A percentile compares a stretch with the other conserved stretches of the same genome.
These are phyloP conservation scores for Suncus etruscus DNA, from an alignment of 2,113 vertebrate genomes.

Conservation along the genomic window DNA sequence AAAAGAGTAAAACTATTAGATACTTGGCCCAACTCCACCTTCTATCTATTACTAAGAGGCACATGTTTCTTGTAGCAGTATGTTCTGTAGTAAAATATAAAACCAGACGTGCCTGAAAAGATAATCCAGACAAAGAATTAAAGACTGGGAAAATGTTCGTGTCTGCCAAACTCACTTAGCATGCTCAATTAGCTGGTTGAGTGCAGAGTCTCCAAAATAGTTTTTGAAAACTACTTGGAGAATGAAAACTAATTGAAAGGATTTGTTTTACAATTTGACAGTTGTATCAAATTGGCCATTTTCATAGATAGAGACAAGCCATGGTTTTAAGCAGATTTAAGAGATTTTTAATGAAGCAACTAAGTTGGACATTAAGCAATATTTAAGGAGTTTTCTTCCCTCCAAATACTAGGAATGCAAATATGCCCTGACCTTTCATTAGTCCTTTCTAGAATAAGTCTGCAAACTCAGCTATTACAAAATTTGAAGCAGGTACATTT, in stretches of 20 bases:
- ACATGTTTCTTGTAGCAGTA: not conserved
- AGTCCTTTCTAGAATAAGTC: constrained; percentile 72
- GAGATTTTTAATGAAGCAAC: constrained; percentile 71
- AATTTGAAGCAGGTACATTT: constrained; percentile 76
- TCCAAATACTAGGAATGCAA: constrained; percentile 53
- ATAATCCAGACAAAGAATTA: not conserved
- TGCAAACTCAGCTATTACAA: constrained; percentile 73
- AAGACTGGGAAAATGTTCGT: not conserved
- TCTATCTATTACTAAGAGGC: not conserved
- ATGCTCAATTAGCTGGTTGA: not conserved
- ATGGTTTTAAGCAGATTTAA: constrained; percentile 58
- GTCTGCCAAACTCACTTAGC: not conserved
- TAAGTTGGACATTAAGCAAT: constrained; percentile 63
- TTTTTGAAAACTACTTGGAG: not conserved
- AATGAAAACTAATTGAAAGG: not conserved
- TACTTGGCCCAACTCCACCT: not conserved
- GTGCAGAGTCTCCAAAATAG: not conserved
- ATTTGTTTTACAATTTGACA: not conserved
- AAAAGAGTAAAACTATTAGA: not conserved
- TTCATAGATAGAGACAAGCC: constrained; percentile 48
- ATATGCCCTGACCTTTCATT: constrained; percentile 61
- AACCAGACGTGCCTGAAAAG: not conserved
- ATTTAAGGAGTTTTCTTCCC: constrained; percentile 65
- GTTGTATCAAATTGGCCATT: constrained; percentile 9
- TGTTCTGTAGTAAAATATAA: not conserved